Conservation (phyloP, 2,113 vertebrate species). For the Takifugu bimaculatus region DNA sequence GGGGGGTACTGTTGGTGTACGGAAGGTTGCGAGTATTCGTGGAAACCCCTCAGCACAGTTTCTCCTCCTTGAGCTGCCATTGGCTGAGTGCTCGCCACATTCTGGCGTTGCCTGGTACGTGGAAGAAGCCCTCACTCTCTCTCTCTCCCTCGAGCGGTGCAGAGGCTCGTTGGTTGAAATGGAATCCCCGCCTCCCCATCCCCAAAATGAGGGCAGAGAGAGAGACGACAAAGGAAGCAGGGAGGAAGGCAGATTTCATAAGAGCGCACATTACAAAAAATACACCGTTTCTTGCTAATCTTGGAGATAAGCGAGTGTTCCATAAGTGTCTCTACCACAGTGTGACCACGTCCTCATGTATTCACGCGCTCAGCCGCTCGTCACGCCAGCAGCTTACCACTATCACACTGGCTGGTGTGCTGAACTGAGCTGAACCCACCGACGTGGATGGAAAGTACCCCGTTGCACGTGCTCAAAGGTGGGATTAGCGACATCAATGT, state of each 20-base stretch:
- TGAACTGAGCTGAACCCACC: constrained; percentile 36
- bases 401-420: constrained; percentile 8
- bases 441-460: too few species aligned
- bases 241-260: constrained; percentile 6
- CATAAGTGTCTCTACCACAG: constrained; percentile 17
- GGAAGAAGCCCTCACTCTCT: constrained; percentile 45
- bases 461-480: too few species aligned
- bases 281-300: not conserved
- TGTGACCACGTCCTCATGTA: constrained; percentile 8
- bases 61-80: constrained; percentile 45
- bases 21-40: constrained; percentile 64
- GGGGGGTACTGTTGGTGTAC: constrained; percentile 1
- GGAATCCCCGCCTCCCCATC: constrained; percentile 43
- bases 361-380: constrained; percentile 12
- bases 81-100: constrained; percentile 45
- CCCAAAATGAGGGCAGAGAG: constrained; percentile 52
- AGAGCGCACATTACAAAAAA: not conserved
- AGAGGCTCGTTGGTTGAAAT: constrained; percentile 57
- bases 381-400: not conserved
- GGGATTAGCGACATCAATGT: too few species aligned
- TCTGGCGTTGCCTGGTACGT: constrained; percentile 16
- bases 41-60: constrained; percentile 59
- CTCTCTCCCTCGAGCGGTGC: constrained; percentile 41
- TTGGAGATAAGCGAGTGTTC: constrained; percentile 18
- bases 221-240: constrained; percentile 15